phyloP scores from a whole-genome alignment of 1,140 invertebrate genomes.

The Steinernema khuongi region DNA sequence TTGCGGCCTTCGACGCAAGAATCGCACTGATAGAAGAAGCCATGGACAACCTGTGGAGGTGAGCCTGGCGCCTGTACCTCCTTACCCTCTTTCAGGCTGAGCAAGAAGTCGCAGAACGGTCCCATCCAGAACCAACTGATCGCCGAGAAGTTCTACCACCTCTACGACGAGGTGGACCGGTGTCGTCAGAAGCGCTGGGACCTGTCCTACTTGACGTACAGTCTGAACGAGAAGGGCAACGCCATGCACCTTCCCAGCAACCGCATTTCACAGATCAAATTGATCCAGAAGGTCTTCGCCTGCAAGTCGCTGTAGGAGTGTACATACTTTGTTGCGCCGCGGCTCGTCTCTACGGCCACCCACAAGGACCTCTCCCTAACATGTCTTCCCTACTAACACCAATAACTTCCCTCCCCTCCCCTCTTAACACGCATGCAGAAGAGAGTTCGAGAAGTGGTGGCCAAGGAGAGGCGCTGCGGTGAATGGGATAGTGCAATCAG shows the following conservation, averaged over 20 bases:
- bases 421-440: no score
- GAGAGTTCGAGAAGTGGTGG: no score
- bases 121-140: neutral
- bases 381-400: no score
- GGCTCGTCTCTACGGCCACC: no score
- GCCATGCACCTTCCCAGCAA: neutral
- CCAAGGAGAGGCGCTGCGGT: no score
- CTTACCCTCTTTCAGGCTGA: neutral
- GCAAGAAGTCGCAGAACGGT: neutral
- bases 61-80: neutral
- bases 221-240: constrained; percentile 6
- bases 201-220: constrained; percentile 4
- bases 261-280: constrained; percentile 2
- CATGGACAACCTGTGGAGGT: constrained; percentile 5
- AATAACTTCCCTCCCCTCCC: no score
- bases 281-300: neutral
- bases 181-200: neutral
- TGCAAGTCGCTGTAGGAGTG: neutral
- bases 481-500: no score
- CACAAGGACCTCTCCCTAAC: no score
- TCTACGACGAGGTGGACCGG: neutral
- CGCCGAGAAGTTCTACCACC: constrained; percentile 10
- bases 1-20: neutral
- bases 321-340: no score
- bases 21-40: neutral